A percentile compares a stretch with the other conserved stretches of the same genome.
These are phyloP conservation scores for Halocynthia aurantium DNA, from an alignment of 23 tunicate species.

Conservation along the genomic window DNA sequence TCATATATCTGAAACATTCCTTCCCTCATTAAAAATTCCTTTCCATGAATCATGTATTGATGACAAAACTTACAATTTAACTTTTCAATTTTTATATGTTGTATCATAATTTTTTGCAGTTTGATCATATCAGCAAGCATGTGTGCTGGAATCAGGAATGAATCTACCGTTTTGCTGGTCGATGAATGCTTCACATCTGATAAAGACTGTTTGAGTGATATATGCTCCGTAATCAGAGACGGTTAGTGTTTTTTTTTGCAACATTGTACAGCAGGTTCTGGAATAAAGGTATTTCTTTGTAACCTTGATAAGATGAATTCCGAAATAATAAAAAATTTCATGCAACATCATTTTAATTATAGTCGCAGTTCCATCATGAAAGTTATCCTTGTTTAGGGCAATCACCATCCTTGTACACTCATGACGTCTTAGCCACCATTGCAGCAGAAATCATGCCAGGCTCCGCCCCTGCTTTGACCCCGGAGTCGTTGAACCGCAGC, in stretches of 20 bases:
- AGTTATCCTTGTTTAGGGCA: constrained; percentile 31
- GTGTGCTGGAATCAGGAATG: constrained; percentile 49
- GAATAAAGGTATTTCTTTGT: not conserved
- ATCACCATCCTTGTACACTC: constrained; percentile 64
- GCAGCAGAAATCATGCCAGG: constrained; percentile 48
- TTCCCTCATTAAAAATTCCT: too few relatives aligned
- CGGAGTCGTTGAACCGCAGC: not conserved
- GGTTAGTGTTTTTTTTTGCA: constrained; percentile 25
- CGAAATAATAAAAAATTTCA: not conserved
- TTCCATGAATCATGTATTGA: not conserved
- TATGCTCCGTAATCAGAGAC: constrained; percentile 50
- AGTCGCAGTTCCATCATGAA: not conserved
- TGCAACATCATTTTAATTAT: not conserved
- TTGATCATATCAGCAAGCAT: constrained; percentile 51
- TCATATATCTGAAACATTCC: too few relatives aligned
- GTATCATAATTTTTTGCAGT: constrained; percentile 16
- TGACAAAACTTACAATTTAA: not conserved
- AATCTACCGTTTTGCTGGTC: constrained; percentile 40
- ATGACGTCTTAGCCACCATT: constrained; percentile 52
- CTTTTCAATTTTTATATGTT: not conserved
- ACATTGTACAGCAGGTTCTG: not conserved
- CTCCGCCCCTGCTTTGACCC: not conserved
- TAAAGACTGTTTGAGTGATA: constrained; percentile 49
- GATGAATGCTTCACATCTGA: constrained; percentile 36
- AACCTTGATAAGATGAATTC: not conserved